phyloP scores from a whole-genome alignment of 2,888 invertebrate species.

The Cryptocephalus moraei region DNA sequence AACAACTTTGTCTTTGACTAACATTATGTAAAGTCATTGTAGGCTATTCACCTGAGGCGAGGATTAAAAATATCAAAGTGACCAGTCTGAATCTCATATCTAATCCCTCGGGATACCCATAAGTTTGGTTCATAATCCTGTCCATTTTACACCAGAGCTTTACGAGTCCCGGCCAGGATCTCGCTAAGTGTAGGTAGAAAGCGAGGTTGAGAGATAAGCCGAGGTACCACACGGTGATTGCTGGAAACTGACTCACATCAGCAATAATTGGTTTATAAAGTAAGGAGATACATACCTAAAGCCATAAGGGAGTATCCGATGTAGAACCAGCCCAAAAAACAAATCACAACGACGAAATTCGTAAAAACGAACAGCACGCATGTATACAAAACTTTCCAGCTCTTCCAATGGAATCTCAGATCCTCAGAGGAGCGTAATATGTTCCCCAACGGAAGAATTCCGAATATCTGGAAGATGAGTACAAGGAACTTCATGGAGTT shows the following conservation, averaged over 20 bases:
- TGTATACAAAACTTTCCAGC: conserved; percentile 11
- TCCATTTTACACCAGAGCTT: conserved; percentile 18
- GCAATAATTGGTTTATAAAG: background rate
- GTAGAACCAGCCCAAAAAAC: conserved; percentile 8
- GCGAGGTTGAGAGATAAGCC: conserved; percentile 8
- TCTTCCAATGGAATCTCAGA: conserved; percentile 14
- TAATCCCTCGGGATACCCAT: conserved; percentile 17
- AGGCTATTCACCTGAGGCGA: conserved; percentile 11
- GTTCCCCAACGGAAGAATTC: conserved; percentile 11
- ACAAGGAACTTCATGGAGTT: conserved; percentile 9
- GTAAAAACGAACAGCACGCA: conserved; percentile 7
- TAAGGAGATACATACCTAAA: conserved; percentile 9
- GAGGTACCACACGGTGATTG: conserved; percentile 8
- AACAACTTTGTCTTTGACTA: too few relatives aligned
- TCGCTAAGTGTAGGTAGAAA: conserved; percentile 15
- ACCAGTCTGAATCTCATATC: conserved; percentile 13
- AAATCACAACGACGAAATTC: conserved; percentile 4
- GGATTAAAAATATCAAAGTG: conserved; percentile 7
- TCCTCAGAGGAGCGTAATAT: conserved; percentile 12
- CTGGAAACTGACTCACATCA: conserved; percentile 7
- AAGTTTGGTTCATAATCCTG: conserved; percentile 16
- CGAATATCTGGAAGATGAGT: conserved; percentile 12
- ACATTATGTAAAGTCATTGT: too few relatives aligned
- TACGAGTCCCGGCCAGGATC: conserved; percentile 17
- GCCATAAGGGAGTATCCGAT: conserved; percentile 10